Conservation (phyloP, 2,797 vertebrate genomes). For the Malacoraja senta region DNA sequence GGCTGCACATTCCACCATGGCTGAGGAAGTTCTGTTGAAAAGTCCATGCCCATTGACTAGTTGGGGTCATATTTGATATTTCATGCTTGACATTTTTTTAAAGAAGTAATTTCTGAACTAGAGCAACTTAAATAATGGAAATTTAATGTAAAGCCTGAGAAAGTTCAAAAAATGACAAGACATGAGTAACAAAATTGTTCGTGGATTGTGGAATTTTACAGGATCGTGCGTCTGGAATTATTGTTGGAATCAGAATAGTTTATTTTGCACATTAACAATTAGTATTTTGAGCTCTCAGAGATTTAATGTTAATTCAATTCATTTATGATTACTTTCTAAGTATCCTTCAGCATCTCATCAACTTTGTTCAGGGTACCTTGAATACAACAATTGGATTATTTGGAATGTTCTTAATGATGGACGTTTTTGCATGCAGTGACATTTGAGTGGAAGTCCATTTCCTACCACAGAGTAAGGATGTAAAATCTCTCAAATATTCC, state of each 20-base stretch:
- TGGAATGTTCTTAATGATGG: background rate
- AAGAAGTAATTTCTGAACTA: background rate
- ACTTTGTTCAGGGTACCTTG: background rate
- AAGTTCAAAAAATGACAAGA: background rate
- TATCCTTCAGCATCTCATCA: background rate
- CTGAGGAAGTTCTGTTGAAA: background rate
- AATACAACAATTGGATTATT: background rate
- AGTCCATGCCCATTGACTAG: background rate
- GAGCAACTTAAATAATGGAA: background rate
- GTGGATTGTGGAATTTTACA: background rate
- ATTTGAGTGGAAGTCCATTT: background rate
- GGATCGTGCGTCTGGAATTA: background rate
- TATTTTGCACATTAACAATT: background rate
- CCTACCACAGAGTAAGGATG: background rate
- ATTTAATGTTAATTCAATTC: background rate
- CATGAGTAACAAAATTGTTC: background rate
- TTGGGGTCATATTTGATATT: background rate
- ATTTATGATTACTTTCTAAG: background rate
- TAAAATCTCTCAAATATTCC: background rate
- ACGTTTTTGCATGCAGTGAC: background rate
- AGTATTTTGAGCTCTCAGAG: background rate
- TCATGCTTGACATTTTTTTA: background rate
- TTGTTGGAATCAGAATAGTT: background rate
- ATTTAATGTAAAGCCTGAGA: background rate
- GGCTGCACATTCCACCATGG: background rate